Base-by-base conservation (phyloP, 2,888 invertebrate species). In the Xanthorhoe spadicearia region DNA sequence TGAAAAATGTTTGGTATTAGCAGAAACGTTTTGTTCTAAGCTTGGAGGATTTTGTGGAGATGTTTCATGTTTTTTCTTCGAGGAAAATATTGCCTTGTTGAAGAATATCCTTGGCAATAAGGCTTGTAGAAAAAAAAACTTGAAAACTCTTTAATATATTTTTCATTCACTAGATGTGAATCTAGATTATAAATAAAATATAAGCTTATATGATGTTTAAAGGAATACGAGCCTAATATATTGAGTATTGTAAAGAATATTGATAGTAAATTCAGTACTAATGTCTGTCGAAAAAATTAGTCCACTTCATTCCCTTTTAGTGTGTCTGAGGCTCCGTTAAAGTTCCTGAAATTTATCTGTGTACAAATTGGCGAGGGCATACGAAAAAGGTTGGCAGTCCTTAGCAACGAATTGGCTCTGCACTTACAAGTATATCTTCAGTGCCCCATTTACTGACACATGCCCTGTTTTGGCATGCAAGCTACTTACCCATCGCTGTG, bases 1-100 rank as follows among this genome's bases (percentile, higher is more conserved):
- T 69, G 66, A 68, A 57, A 68, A 69, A 72, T 69, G 61, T 57
- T 56, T 56, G 58, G 58, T 53, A 65, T 63, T 65, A 60, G 57
- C 58, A 52, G 65, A 65, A 66, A 52, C 60, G 46, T 56, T 66
- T 68, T 64, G 61, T 68, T 68, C 51, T 66, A 58, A 54, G 66
- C 61, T 58, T 54, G 13, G 50, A 28, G 54, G 58, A 54, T 62
- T 58, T 61, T 23, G 38, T 55, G 18, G 10, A 54, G 50, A 59
- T 52, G 35, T 64, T 59, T 59, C 23, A 43, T 13, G n/a, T n/a
- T 18, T 18, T 56, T 38, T 46, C 38, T 62, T 49, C 2, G 10
- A 5, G 9, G 43, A 51, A 50, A 19, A 35, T 61, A 13, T 35
- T 52, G 52, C 38, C 23, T 46, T 28, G 54, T 18, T 8, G 13